Evolutionary conservation across 2,888 invertebrate genomes (phyloP), one percentile per base, ranked within the genome.

Genomic region (Belgica antarctica): DNA sequence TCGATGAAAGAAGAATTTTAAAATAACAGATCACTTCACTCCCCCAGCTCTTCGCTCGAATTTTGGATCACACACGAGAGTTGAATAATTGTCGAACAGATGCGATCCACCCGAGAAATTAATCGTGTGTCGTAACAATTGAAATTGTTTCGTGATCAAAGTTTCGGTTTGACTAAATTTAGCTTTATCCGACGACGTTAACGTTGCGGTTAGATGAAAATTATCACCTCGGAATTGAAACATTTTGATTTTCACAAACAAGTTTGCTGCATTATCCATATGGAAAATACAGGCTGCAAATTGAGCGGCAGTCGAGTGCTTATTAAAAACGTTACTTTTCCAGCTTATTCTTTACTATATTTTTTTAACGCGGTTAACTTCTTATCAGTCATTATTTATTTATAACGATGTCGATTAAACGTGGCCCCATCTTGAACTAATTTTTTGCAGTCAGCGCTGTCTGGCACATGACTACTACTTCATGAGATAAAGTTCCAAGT

Each of bases 1-100:
- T 62, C 41, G 65, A 66, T 66, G 65, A 66, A 41, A 66, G 65
- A 66, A 22, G 63, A n/a, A 63, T 66, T 47, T 47, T 66, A 22
- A 52, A 52, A 52, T 17, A 52, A 52, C 41, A 66, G 27, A 46
- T 66, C 65, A 47, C 65, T 19, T 57, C n/a, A n/a, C n/a, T n/a
- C n/a, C n/a, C n/a, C n/a, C 22, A 62, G 34, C 31, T 31, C 34
- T 31, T 31, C 34, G n/a, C n/a, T n/a, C n/a, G n/a, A n/a, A n/a
- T 31, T 31, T 31, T 19, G 22, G 46, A 41, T 47, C 65, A 66
- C 65, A 66, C 65, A 47, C 65, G 46, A 52, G 52, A 22, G 41
- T 66, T 66, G 65, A 66, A 47, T 66, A 28, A 66, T 66, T 66
- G 19, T 7, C 17, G 27, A 66, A 41, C 65, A 66, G 65, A 66